Conservation (phyloP, 37 sponge, comb jelly and placozoan species). For the Spongilla lacustris region DNA sequence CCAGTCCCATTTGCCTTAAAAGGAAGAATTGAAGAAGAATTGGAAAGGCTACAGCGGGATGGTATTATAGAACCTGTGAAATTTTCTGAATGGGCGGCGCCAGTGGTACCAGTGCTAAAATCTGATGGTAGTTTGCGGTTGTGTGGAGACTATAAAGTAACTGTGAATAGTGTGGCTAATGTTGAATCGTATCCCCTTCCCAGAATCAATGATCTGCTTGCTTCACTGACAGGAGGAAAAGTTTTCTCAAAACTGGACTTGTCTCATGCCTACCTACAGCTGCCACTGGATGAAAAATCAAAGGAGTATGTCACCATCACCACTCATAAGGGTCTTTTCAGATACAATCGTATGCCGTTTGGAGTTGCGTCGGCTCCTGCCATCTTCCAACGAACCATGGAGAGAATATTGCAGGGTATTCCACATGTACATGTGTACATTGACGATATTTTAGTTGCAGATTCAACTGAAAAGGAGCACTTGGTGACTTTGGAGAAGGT, state of each 20-base stretch:
- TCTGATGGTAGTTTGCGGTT: slow-evolving; percentile 26
- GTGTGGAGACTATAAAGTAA: slow-evolving; percentile 59
- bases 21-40: neutral
- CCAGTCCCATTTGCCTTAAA: slow-evolving; percentile 5
- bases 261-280: slow-evolving; percentile 38
- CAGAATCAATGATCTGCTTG: slow-evolving; percentile 14
- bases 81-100: slow-evolving; percentile 31
- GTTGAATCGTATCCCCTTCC: slow-evolving; percentile 21
- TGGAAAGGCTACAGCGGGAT: slow-evolving; percentile 2
- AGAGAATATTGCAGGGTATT: slow-evolving; percentile 26
- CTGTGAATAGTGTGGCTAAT: slow-evolving; percentile 23
- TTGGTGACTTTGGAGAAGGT: slow-evolving; percentile 13
- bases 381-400: slow-evolving; percentile 26
- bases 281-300: slow-evolving; percentile 11
- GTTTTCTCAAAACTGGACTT: slow-evolving; percentile 29
- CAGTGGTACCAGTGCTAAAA: slow-evolving; percentile 22
- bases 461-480: slow-evolving; percentile 29
- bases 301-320: slow-evolving; percentile 23
- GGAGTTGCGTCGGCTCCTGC: slow-evolving; percentile 43
- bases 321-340: slow-evolving; percentile 43
- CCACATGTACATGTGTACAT: slow-evolving; percentile 22
- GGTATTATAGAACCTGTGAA: slow-evolving; percentile 7
- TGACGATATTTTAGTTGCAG: slow-evolving; percentile 44
- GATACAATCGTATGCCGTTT: slow-evolving; percentile 38
- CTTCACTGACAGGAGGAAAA: slow-evolving; percentile 14